These are phyloP conservation scores for Abramis brama DNA, from an alignment of 2,113 vertebrate species.

Conservation along the genomic window DNA sequence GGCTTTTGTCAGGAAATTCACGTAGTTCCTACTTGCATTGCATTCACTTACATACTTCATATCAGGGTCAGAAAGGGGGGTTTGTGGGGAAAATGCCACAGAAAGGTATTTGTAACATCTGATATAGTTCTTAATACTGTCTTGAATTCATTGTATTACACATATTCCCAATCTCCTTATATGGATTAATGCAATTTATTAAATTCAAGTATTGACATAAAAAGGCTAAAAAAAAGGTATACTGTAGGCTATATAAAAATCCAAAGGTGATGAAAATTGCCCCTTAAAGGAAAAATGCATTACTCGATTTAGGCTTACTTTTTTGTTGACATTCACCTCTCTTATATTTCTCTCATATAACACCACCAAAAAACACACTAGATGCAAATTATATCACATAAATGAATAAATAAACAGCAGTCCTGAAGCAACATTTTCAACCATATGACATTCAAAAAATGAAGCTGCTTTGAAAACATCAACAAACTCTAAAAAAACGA, in stretches of 20 bases:
- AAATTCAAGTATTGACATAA: background rate
- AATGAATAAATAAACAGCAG: background rate
- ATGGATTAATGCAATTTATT: background rate
- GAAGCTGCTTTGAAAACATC: background rate
- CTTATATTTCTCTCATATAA: background rate
- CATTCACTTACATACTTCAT: background rate
- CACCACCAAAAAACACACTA: background rate
- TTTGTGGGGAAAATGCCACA: background rate
- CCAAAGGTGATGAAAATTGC: background rate
- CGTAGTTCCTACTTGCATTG: background rate
- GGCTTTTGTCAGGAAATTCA: constrained; percentile 3
- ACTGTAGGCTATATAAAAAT: too few relatives aligned
- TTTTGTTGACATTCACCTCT: background rate
- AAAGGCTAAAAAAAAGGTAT: too few relatives aligned
- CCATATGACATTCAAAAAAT: background rate
- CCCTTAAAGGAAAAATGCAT: background rate
- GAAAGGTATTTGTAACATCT: background rate
- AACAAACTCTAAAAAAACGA: background rate
- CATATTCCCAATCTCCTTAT: background rate
- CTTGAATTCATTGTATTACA: background rate
- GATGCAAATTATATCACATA: background rate
- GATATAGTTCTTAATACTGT: background rate
- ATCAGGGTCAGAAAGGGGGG: background rate
- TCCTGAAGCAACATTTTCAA: constrained; percentile 5
- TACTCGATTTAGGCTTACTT: background rate